Base-by-base conservation (phyloP, 1,140 invertebrate genomes). In the Hyposmocoma kahamanoa region DNA sequence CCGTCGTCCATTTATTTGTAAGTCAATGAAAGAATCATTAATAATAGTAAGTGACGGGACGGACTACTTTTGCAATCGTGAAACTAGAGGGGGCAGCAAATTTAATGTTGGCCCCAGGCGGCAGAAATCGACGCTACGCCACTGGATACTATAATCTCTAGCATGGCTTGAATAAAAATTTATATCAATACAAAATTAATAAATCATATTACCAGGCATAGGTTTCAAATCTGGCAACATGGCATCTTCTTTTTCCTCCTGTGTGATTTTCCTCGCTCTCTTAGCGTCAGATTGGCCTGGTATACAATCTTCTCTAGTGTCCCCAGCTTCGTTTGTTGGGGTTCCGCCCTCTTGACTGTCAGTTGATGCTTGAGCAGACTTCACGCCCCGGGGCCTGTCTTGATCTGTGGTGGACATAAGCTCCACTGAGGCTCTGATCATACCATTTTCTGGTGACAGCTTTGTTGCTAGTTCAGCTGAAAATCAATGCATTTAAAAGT, bases 191-290 rank as follows among this genome's bases (percentile, higher is more conserved):
- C n/a, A n/a, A n/a, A n/a, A n/a, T n/a, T n/a, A n/a, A n/a, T n/a
- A n/a, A n/a, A n/a, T n/a, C n/a, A 51, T 47, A 10, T 36, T 59
- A 87, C 86, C 84, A 59, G 92, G 88, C 17, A 90, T 89, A 26
- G 92, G 90, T 68, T 93, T 92, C 69, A 99, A 90, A 61, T 95
- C 68, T 0, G 97, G 97, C 11, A 99, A 84, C 53, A 94, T 86
- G 26, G 91, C 87, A 68, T 93, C 89, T 65, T 95, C 93, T 59
- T 88, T 89, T 67, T 92, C 88, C 67, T 90, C 88, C 4, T 53
- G 39, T 34, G 78, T 81, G 0, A 72, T 47, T 46, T 79, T 69
- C 39, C 72, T 85, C 1, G 53, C 60, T 45, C 64, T 70, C 39
- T 82, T 85, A 46, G 70, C 55, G 52, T 67, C 68, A n/a, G 75